phyloP scores from a whole-genome alignment of 2,888 invertebrate species.

The Ypsolopha sequella region DNA sequence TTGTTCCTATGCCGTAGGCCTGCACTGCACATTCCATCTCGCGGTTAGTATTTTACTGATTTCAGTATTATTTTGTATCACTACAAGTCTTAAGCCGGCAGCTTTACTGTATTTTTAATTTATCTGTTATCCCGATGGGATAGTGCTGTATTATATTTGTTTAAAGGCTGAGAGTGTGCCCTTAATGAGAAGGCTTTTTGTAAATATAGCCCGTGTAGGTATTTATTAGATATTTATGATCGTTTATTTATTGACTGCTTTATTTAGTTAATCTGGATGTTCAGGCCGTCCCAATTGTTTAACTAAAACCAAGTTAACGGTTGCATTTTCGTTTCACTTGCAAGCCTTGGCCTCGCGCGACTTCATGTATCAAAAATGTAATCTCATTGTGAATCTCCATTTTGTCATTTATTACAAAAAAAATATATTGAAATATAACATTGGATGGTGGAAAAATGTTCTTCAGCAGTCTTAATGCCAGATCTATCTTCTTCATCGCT shows the following conservation, averaged over 20 bases:
- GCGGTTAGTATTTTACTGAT: conserved; percentile 61
- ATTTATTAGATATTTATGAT: conserved; percentile 73
- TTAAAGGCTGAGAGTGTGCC: conserved; percentile 62
- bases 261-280: conserved; percentile 56
- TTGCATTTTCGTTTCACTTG: conserved; percentile 61
- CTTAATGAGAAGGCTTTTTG: conserved; percentile 59
- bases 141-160: conserved; percentile 69
- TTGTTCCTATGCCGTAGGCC: conserved; percentile 42
- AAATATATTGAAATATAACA: conserved; percentile 42
- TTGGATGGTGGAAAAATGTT: conserved; percentile 58
- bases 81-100: conserved; percentile 59
- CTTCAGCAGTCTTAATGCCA: conserved; percentile 15
- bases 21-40: conserved; percentile 59
- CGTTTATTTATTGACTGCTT: conserved; percentile 72
- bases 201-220: conserved; percentile 70
- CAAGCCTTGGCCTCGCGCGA: conserved; percentile 58
- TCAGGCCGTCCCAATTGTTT: conserved; percentile 43
- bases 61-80: conserved; percentile 70
- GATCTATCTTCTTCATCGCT: conserved; percentile 8
- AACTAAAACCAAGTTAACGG: conserved; percentile 45
- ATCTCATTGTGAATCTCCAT: conserved; percentile 66
- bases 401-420: conserved; percentile 35
- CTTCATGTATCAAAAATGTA: conserved; percentile 39
- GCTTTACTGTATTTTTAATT: conserved; percentile 67
- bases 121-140: conserved; percentile 64